Conservation (phyloP, 2,113 vertebrate species). For the Alethe castanea region DNA sequence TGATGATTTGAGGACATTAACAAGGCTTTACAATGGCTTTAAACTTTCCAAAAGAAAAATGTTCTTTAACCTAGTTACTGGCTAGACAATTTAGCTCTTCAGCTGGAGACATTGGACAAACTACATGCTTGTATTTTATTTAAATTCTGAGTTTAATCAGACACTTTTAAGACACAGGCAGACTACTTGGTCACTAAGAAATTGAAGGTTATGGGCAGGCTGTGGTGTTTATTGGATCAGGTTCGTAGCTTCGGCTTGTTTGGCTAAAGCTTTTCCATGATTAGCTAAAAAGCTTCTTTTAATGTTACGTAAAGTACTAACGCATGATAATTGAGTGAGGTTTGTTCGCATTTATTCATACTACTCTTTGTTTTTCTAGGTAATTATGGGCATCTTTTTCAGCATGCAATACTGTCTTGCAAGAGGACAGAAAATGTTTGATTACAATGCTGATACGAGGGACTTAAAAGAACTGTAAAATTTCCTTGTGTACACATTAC, state of each 20-base stretch:
- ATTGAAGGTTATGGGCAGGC: background rate
- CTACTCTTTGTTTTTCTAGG: background rate
- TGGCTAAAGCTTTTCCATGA: background rate
- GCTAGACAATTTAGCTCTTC: background rate
- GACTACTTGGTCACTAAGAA: background rate
- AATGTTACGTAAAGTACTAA: background rate
- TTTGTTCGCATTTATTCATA: background rate
- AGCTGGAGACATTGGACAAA: background rate
- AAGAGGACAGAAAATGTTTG: background rate
- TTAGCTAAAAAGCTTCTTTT: background rate
- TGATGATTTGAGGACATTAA: background rate
- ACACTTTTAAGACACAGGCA: background rate
- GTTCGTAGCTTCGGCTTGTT: background rate
- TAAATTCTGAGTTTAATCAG: background rate
- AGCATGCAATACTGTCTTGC: rapidly evolving
- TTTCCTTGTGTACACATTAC: background rate
- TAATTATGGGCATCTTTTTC: background rate
- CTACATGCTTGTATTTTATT: background rate
- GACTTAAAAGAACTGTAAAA: background rate
- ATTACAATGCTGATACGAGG: background rate
- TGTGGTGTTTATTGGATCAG: background rate
- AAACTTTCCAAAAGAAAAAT: background rate
- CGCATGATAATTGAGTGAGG: background rate
- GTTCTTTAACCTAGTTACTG: background rate
- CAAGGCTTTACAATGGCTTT: background rate